Percentiles rank a stretch among this genome's conserved stretches.
phyloP scores from a whole-genome alignment of 2,113 vertebrate genomes.

The Pampusana beccarii region DNA sequence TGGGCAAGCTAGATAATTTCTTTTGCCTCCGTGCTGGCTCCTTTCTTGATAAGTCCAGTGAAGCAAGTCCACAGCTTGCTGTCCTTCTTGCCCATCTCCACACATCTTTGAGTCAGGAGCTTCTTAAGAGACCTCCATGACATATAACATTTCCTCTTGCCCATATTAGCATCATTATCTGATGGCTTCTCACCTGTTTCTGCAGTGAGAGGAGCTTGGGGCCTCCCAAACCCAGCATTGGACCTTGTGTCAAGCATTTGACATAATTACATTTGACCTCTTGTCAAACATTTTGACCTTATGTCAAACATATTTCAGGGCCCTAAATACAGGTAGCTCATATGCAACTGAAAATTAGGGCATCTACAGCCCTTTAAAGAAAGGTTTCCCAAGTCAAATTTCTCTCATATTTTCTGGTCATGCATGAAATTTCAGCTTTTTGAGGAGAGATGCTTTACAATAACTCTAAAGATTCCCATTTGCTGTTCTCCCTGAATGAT shows the following conservation, averaged over 20 bases:
- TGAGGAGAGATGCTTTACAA: background rate
- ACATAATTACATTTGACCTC: background rate
- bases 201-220: background rate
- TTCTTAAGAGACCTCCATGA: background rate
- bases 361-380: background rate
- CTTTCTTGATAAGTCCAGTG: background rate
- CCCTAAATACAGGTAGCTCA: background rate
- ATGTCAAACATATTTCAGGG: background rate
- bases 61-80: background rate
- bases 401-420: background rate
- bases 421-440: background rate
- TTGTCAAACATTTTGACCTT: background rate
- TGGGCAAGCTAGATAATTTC: background rate
- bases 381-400: background rate
- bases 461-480: background rate
- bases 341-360: background rate
- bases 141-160: background rate
- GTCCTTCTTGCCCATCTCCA: background rate
- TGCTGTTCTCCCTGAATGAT: background rate
- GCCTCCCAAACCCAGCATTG: background rate
- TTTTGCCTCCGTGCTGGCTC: rapidly evolving
- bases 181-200: background rate
- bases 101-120: background rate
- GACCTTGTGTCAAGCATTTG: background rate
- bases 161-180: background rate